phyloP scores from a whole-genome alignment of 2,797 vertebrate genomes.

The Dipus sagitta region DNA sequence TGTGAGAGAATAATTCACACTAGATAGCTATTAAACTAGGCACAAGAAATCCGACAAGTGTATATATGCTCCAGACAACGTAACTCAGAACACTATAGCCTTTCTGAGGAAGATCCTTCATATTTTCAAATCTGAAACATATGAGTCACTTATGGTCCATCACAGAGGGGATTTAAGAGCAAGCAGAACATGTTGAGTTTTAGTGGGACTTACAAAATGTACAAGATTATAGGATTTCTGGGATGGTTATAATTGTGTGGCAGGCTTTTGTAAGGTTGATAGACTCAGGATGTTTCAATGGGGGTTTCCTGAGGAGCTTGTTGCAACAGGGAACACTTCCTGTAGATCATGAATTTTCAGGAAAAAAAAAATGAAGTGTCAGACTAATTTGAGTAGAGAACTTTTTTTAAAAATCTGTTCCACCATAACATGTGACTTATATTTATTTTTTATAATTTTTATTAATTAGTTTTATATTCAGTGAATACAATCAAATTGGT shows the following conservation, averaged over 20 bases:
- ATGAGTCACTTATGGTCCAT: background rate
- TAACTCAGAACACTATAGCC: background rate
- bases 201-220: background rate
- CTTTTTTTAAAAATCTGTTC: too few species aligned
- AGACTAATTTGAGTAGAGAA: background rate
- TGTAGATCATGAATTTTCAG: background rate
- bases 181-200: background rate
- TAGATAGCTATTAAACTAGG: background rate
- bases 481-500: too few species aligned
- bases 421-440: too few species aligned
- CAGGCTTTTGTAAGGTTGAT: background rate
- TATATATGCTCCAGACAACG: background rate
- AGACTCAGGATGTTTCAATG: background rate
- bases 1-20: background rate
- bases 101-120: background rate
- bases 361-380: background rate
- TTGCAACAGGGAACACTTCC: background rate
- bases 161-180: background rate
- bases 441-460: too few species aligned
- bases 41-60: background rate
- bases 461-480: too few species aligned
- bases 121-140: background rate
- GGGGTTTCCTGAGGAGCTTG: background rate
- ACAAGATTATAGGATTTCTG: background rate
- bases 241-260: background rate